These are phyloP conservation scores for Natator depressus DNA, from an alignment of 2,113 vertebrate genomes.

Conservation along the genomic window DNA sequence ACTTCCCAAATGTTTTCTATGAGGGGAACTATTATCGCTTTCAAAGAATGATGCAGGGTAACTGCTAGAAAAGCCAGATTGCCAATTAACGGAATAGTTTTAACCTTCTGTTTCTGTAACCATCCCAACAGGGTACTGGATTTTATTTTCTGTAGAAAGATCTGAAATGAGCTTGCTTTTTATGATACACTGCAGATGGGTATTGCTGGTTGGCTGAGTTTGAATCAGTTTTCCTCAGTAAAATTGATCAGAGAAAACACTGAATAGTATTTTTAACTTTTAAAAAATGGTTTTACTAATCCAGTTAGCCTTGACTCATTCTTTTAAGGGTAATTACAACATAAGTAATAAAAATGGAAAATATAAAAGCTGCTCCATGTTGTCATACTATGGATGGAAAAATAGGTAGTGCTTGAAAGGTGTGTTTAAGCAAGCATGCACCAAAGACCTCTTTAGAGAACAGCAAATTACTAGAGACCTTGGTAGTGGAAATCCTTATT, in stretches of 20 bases:
- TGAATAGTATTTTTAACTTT: background rate
- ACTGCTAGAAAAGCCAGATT: background rate
- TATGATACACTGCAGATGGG: background rate
- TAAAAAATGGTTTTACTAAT: background rate
- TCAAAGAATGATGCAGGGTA: background rate
- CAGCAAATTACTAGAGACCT: background rate
- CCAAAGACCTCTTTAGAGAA: background rate
- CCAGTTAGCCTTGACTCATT: background rate
- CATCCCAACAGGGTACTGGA: background rate
- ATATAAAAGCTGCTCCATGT: background rate
- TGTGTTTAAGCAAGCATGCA: background rate
- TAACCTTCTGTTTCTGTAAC: background rate
- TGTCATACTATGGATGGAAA: background rate
- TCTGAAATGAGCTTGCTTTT: conserved; percentile 2
- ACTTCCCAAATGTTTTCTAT: background rate
- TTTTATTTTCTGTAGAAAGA: background rate
- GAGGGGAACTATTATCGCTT: background rate
- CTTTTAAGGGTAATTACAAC: background rate
- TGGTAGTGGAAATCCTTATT: background rate
- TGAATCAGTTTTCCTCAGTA: background rate
- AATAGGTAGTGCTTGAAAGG: background rate
- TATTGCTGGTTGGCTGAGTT: background rate
- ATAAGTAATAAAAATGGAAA: background rate
- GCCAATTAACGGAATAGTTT: background rate
- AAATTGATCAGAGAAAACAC: background rate